phyloP scores from a whole-genome alignment of 2,797 vertebrate genomes.

The Phalanger gymnotis region DNA sequence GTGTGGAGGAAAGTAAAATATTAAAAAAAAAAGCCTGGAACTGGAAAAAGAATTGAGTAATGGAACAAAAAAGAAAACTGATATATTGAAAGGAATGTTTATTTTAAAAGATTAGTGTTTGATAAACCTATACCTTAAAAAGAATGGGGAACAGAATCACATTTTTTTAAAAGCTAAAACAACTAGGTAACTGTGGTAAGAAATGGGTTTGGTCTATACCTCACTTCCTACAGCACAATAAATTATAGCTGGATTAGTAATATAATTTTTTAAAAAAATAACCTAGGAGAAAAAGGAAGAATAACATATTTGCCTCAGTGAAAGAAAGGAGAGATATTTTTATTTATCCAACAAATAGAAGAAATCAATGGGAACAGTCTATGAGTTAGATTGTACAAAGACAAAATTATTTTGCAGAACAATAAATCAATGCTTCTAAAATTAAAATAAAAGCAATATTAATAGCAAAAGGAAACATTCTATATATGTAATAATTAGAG shows the following conservation, averaged over 20 bases:
- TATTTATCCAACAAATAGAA: background rate
- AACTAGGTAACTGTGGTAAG: background rate
- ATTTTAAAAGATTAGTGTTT: background rate
- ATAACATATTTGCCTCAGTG: background rate
- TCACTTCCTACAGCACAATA: background rate
- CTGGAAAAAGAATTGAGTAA: background rate
- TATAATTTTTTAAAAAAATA: background rate
- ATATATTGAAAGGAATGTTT: background rate
- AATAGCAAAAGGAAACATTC: background rate
- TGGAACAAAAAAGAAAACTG: background rate
- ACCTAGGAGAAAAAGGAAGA: background rate
- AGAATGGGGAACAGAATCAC: background rate
- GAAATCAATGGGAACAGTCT: background rate
- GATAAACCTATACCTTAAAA: background rate
- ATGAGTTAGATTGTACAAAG: background rate
- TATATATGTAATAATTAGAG: background rate
- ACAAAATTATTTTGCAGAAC: background rate
- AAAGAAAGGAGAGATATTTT: background rate
- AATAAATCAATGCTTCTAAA: background rate
- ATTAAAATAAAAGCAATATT: background rate
- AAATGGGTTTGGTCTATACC: background rate
- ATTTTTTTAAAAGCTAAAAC: background rate
- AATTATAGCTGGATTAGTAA: background rate
- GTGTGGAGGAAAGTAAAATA: background rate
- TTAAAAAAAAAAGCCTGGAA: background rate